Conservation (phyloP, 2,113 vertebrate genomes). For the Sphaerodactylus townsendi region DNA sequence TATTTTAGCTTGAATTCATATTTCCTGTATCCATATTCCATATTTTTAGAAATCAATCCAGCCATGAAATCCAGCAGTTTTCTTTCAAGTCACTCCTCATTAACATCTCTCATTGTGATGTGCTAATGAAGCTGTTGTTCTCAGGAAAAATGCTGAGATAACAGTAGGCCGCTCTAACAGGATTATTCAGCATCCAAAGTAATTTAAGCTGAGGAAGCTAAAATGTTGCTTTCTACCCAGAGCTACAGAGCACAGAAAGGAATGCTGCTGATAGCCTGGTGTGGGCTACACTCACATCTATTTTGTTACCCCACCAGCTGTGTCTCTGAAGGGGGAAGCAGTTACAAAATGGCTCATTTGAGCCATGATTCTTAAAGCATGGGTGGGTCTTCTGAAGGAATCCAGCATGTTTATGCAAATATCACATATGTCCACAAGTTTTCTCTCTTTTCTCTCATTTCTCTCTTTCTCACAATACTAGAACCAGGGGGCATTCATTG, state of each 20-base stretch:
- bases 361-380: background rate
- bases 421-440: background rate
- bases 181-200: background rate
- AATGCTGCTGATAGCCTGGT: background rate
- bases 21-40: background rate
- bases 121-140: slow-evolving; percentile 6
- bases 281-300: background rate
- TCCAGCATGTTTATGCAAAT: background rate
- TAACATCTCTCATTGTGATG: background rate
- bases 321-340: background rate
- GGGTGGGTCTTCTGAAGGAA: background rate
- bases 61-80: background rate
- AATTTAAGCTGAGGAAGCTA: background rate
- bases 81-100: slow-evolving; percentile 5
- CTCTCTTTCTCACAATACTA: too few species aligned
- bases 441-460: too few species aligned
- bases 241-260: background rate
- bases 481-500: too few species aligned
- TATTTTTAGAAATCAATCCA: background rate
- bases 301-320: background rate
- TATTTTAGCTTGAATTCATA: background rate
- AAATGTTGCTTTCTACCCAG: background rate
- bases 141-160: background rate
- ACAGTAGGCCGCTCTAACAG: background rate
- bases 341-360: background rate